These are phyloP conservation scores for Daktulosphaira vitifoliae DNA, from an alignment of 1,140 invertebrate species.

Conservation along the genomic window DNA sequence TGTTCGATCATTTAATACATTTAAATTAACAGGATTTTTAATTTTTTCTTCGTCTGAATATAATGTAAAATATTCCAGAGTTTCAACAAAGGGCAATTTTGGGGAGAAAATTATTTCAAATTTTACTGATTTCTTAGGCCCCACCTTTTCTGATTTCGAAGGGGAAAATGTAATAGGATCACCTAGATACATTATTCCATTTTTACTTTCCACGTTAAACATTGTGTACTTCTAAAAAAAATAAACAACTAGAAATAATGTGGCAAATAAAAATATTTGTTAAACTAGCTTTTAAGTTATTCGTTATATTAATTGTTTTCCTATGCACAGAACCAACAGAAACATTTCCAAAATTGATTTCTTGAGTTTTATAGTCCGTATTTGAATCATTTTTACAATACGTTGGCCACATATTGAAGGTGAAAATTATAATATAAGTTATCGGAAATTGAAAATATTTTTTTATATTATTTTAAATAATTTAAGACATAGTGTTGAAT, in stretches of 20 bases:
- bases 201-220: conserved; percentile 20
- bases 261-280: too few species aligned
- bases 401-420: too few species aligned
- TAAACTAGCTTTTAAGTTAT: conserved; percentile 23
- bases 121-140: background rate
- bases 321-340: conserved; percentile 13
- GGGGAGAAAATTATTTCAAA: conserved; percentile 9
- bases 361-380: background rate
- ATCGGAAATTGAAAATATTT: too few species aligned
- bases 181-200: conserved; percentile 8
- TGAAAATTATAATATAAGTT: too few species aligned
- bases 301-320: background rate
- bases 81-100: background rate
- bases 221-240: background rate
- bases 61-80: conserved; percentile 16
- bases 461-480: too few species aligned
- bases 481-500: too few species aligned
- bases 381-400: too few species aligned
- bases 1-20: background rate
- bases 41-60: background rate
- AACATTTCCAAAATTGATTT: background rate
- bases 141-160: background rate
- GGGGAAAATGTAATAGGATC: conserved; percentile 12
- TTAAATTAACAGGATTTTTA: too few species aligned
- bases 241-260: background rate